A percentile compares a stretch with the other conserved stretches of the same genome.
Conservation (phyloP, 2,797 vertebrate species). For the Coregonus sp. region DNA sequence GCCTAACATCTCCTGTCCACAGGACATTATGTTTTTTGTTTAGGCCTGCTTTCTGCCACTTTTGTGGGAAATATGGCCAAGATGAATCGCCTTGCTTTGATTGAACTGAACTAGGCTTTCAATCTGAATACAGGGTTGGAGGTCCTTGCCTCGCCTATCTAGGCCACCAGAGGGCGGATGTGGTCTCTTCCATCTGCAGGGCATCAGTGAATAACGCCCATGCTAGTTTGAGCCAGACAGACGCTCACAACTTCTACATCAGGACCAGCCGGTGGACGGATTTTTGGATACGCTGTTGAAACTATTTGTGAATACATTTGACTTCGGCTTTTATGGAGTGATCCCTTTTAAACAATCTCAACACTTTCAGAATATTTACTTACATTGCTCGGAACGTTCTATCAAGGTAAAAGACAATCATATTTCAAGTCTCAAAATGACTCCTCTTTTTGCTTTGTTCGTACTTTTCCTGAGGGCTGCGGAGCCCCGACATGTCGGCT, state of each 20-base stretch:
- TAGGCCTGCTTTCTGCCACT: too few species aligned
- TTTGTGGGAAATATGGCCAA: too few species aligned
- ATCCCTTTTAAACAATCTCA: neutral
- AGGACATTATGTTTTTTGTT: too few species aligned
- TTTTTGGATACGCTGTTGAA: neutral
- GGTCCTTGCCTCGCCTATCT: neutral
- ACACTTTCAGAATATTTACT: neutral
- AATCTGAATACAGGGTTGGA: neutral
- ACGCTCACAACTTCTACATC: slow-evolving; percentile 37
- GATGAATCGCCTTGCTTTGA: too few species aligned
- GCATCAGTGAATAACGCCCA: neutral
- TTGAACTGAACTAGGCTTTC: too few species aligned
- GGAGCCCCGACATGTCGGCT: slow-evolving; percentile 46
- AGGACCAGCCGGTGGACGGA: slow-evolving; percentile 25
- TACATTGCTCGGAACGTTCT: neutral
- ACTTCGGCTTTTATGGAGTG: neutral
- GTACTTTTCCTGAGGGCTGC: slow-evolving; percentile 47
- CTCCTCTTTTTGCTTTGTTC: slow-evolving; percentile 38
- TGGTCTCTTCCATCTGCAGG: neutral
- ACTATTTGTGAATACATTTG: neutral
- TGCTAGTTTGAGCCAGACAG: neutral
- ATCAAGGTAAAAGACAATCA: neutral
- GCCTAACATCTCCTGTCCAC: too few species aligned
- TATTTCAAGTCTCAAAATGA: slow-evolving; percentile 17
- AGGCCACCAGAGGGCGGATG: neutral